Evolutionary conservation across 2,888 invertebrate genomes (phyloP), one percentile per base, ranked within the genome.

Genomic region (Formica aserva): DNA sequence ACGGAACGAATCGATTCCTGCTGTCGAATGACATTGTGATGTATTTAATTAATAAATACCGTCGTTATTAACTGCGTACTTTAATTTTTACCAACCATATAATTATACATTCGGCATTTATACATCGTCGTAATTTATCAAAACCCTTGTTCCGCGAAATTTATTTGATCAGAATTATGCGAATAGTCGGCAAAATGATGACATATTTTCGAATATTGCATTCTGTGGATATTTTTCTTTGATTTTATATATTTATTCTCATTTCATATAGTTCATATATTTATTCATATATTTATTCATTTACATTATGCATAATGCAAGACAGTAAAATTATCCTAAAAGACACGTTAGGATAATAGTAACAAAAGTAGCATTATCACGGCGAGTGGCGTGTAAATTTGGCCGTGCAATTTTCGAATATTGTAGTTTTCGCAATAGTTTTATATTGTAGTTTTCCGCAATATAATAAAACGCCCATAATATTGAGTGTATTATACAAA

Each of bases 21-120:
- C n/a, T 52, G 8, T 52, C 48, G 18, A 45, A 5, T 45, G 15
- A 5, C 45, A 52, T 8, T 52, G n/a, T 52, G 52, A 52, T 8
- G 52, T n/a, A 52, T n/a, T 52, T 52, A 52, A 52, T 52, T 52
- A 52, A 52, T 52, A 52, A 52, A 52, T 52, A n/a, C n/a, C 52
- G n/a, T n/a, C 52, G 1, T 52, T 52, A 52, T 52, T 52, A 52
- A 52, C 52, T 52, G 8, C 52, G 52, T 52, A n/a, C n/a, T 52
- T 52, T 52, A 52, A 52, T 52, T 52, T 52, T n/a, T 52, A 52
- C 2, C n/a, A 52, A 52, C 8, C 2, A 52, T n/a, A 52, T 52
- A 52, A 52, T 52, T 18, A 52, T 52, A 52, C 6, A 52, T 52
- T 52, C 52, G n/a, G n/a, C 52, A 52, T n/a, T 52, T 52, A 52